Evolutionary conservation across 2,797 vertebrate genomes (phyloP).

Genomic region (Myotis planiceps): DNA sequence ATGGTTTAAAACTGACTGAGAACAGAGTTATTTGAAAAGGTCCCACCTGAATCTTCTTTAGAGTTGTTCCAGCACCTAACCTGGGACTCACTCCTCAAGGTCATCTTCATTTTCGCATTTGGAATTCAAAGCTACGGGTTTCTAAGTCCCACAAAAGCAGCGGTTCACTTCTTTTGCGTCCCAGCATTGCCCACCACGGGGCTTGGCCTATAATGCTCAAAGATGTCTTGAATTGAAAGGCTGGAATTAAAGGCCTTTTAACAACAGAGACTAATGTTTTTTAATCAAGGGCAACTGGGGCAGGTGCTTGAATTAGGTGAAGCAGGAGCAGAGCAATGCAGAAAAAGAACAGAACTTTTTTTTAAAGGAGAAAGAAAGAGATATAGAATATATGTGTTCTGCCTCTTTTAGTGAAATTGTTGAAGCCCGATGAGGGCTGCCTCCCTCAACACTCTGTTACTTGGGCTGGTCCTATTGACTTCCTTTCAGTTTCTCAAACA

Average conservation of each 20-base stretch:
- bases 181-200: not conserved
- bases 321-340: not conserved
- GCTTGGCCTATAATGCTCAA: not conserved
- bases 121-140: conserved; percentile 15
- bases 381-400: not conserved
- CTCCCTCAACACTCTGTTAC: not conserved
- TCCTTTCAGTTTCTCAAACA: not conserved
- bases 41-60: conserved; percentile 71
- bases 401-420: not conserved
- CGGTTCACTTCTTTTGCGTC: not conserved
- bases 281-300: not conserved
- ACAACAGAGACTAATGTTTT: not conserved
- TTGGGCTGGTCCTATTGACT: not conserved
- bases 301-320: not conserved
- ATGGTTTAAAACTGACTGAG: conserved; percentile 53
- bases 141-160: not conserved
- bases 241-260: not conserved
- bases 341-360: not conserved
- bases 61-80: not conserved
- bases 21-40: conserved; percentile 68
- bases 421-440: too few relatives aligned
- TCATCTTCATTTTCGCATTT: conserved; percentile 66
- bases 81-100: conserved; percentile 55
- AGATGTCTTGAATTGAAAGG: conserved; percentile 25
- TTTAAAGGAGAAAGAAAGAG: not conserved